Evolutionary conservation across 2,113 vertebrate genomes (phyloP).

Genomic region (Pogonocichla stellata): DNA sequence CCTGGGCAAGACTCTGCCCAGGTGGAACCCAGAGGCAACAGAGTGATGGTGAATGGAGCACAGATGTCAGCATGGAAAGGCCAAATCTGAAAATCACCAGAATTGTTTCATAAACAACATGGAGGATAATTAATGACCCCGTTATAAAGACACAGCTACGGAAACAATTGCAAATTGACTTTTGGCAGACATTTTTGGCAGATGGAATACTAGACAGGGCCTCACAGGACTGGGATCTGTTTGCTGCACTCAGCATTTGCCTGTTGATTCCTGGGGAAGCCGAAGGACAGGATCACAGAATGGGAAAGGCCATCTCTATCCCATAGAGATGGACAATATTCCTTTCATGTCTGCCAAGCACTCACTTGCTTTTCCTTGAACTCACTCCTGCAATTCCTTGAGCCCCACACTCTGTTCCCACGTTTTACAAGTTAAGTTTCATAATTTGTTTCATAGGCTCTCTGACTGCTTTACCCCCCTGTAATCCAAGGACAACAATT

Average conservation of each 20-base stretch:
- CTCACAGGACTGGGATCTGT: background rate
- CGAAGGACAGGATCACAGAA: background rate
- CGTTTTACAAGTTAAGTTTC: background rate
- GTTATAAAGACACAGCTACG: background rate
- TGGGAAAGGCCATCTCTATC: background rate
- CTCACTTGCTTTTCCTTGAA: background rate
- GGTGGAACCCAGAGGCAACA: background rate
- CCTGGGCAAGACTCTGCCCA: background rate
- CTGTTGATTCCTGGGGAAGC: fast-evolving
- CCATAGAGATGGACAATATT: background rate
- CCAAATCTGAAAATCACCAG: background rate
- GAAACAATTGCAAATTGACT: conserved; percentile 3
- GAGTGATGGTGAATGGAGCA: background rate
- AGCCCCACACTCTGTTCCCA: background rate
- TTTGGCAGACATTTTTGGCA: conserved; percentile 19
- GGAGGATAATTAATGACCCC: background rate
- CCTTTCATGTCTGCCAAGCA: background rate
- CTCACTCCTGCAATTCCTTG: background rate
- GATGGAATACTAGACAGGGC: background rate
- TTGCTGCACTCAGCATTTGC: background rate
- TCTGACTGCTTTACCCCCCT: background rate
- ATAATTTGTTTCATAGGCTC: background rate
- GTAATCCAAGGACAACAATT: background rate
- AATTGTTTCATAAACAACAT: background rate
- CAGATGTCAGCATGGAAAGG: background rate